A percentile compares a stretch with the other conserved stretches of the same genome.
These are phyloP conservation scores for Aleiodes leptofemur DNA, from an alignment of 2,888 invertebrate species.

Conservation along the genomic window DNA sequence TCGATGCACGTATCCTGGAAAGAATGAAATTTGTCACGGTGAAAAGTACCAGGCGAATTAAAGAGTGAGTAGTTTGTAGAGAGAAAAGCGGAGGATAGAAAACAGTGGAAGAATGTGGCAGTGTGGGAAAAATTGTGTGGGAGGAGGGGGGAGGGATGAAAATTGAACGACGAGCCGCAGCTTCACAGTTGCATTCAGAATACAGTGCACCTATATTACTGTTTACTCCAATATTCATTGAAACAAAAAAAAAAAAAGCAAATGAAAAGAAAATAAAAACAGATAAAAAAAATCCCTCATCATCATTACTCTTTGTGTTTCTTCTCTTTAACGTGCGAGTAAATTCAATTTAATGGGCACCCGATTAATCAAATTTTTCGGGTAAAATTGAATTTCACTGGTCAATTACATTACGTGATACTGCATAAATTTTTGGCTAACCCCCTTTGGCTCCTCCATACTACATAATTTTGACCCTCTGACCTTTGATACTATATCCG, in stretches of 20 bases:
- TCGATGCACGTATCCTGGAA: constrained; percentile 64
- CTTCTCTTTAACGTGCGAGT: no score
- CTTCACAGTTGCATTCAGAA: constrained; percentile 31
- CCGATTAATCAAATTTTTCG: no score
- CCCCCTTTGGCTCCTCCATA: neutral
- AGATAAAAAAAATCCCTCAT: neutral
- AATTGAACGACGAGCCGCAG: constrained; percentile 53
- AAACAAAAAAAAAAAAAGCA: constrained; percentile 37
- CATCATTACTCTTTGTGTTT: neutral
- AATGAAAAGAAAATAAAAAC: constrained; percentile 17
- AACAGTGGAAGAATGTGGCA: constrained; percentile 12
- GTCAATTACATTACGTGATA: no score
- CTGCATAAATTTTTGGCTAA: constrained; percentile 11
- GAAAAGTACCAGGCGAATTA: constrained; percentile 65
- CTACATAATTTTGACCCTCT: neutral
- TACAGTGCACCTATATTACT: constrained; percentile 5
- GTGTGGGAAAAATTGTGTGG: constrained; percentile 5
- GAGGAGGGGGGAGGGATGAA: constrained; percentile 47
- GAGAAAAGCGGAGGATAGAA: constrained; percentile 9
- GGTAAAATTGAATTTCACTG: no score
- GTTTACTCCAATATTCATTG: constrained; percentile 33
- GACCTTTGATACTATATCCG: constrained; percentile 21
- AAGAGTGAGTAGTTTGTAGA: constrained; percentile 54
- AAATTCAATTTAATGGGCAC: neutral
- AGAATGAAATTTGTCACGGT: constrained; percentile 66